Evolutionary conservation across 2,888 invertebrate genomes (phyloP), one percentile per base, ranked within the genome.

Genomic region (Myathropa florea): DNA sequence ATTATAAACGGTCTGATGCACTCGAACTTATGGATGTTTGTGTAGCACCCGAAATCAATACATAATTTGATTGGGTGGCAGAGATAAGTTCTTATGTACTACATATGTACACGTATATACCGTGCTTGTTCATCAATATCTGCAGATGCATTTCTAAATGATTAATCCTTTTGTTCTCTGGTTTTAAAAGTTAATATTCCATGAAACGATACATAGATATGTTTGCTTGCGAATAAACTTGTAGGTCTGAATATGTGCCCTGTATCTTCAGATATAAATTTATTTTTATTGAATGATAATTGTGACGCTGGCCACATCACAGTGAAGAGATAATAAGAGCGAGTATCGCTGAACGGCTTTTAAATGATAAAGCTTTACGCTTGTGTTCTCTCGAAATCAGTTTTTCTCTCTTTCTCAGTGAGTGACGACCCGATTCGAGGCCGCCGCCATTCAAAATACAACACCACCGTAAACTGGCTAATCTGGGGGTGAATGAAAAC

Each of bases 401-500:
- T 57, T 57, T 57, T 26, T 24, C 57, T 57, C 65, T 64, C 28
- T 28, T 61, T 14, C 61, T 30, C 14, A n/a, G 61, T 30, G 18
- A 26, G 30, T 60, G 57, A 33, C 72, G 79, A 80, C 79, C 72
- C 79, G 72, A 80, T 72, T 72, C 72, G 79, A 80, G 79, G 79
- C 72, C 79, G 59, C 53, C 72, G 72, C 65, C 72, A 53, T 72
- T 72, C 57, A 64, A 53, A 26, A 61, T 60, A 73, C 67, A 67
- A 33, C 46, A 72, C 46, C 65, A 65, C 60, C 65, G 33, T 63
- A 55, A 30, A 63, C 63, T 57, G 26, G 73, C 73, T 73, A 61
- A 72, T 67, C 65, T 80, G 79, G 59, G 79, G 79, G 79, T 80
- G 79, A 64, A 71, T 55, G 60, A 78, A 68, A 78, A 72, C 72